Evolutionary conservation across 2,113 vertebrate species (phyloP).

Genomic region (Chloroceryle aenea): DNA sequence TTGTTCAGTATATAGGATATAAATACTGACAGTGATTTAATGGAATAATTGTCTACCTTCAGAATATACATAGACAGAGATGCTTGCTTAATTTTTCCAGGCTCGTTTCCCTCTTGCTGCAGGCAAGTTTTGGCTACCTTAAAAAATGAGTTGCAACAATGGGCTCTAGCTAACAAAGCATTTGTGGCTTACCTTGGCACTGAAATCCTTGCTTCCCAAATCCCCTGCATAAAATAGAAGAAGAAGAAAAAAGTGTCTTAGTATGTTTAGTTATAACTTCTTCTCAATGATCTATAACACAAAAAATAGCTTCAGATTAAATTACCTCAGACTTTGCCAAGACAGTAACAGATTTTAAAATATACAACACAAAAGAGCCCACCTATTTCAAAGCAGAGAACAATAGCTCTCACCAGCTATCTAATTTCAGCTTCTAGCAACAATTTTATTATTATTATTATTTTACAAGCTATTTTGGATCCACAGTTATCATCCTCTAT

Average conservation of each 20-base stretch:
- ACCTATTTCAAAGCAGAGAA: constrained; percentile 23
- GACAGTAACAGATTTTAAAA: constrained; percentile 20
- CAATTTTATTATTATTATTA: constrained; percentile 48
- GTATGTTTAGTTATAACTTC: not conserved
- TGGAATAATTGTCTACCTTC: not conserved
- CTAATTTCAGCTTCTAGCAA: constrained; percentile 52
- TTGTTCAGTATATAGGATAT: not conserved
- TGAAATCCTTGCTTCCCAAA: constrained; percentile 87
- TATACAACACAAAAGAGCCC: constrained; percentile 16
- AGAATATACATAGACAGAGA: not conserved
- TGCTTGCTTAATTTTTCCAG: not conserved
- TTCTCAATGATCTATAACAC: not conserved
- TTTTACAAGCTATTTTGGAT: constrained; percentile 46
- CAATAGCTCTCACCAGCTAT: constrained; percentile 20
- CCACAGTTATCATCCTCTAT: not conserved
- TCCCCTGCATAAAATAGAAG: constrained; percentile 73
- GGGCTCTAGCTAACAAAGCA: not conserved
- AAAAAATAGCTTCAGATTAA: constrained; percentile 15
- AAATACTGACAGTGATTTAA: not conserved
- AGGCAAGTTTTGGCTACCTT: not conserved
- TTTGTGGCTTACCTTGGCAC: constrained; percentile 81
- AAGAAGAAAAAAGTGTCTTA: constrained; percentile 29
- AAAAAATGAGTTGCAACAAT: not conserved
- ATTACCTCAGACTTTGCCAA: constrained; percentile 6
- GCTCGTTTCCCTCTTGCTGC: not conserved